These are phyloP conservation scores for Palythoa grandis DNA, from an alignment of 92 coral and sea anemone genomes.

Conservation along the genomic window DNA sequence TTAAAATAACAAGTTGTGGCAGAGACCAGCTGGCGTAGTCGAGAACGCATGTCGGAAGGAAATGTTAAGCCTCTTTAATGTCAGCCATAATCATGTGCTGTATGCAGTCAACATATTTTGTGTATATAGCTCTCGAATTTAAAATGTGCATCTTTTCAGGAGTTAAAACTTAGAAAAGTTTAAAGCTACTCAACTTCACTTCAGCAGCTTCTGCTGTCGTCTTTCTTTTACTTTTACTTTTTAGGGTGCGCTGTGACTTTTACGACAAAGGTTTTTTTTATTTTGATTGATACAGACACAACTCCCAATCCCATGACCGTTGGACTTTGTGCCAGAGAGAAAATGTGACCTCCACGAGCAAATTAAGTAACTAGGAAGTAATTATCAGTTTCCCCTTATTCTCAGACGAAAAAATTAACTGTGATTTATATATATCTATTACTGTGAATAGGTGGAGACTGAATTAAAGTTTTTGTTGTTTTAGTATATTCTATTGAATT, in stretches of 20 bases:
- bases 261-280: not conserved
- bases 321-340: not conserved
- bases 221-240: too few relatives aligned
- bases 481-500: not conserved
- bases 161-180: too few relatives aligned
- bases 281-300: not conserved
- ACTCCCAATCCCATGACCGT: too few relatives aligned
- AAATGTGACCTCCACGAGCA: not conserved
- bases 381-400: not conserved
- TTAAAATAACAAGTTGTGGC: constrained; percentile 18
- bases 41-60: not conserved
- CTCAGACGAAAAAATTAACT: not conserved
- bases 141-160: not conserved
- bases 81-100: not conserved
- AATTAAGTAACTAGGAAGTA: not conserved
- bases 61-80: not conserved
- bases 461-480: not conserved
- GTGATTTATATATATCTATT: not conserved
- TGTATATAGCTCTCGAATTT: not conserved
- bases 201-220: not conserved
- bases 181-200: not conserved
- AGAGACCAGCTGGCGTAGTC: not conserved
- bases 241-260: too few relatives aligned
- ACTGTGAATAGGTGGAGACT: not conserved
- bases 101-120: not conserved